Base-by-base conservation (phyloP, 2,797 vertebrate genomes). In the Hapalemur alaotrensis region DNA sequence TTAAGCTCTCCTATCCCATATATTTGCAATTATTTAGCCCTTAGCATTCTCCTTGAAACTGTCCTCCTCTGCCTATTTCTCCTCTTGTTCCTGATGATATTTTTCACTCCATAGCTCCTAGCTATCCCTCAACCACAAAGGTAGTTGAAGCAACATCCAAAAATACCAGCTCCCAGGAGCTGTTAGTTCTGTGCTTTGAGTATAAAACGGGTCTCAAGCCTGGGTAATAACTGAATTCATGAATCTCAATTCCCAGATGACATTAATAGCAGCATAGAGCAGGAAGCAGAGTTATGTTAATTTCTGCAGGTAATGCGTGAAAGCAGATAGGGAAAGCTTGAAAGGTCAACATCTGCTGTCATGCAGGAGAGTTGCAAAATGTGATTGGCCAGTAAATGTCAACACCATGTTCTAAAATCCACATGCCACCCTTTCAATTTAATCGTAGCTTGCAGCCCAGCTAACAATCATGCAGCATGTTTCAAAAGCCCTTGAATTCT, bases 321-420 rank as follows among this genome's bases (percentile, higher is more conserved):
- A 98, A 97, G 98, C 95, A 98, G 98, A 98, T 98, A 99, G 98
- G 94, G 97, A 98, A 98, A 98, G 97, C 98, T 98, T 96, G 98
- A 99, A 99, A 99, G 98, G 98, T 99, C 98, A 99, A 98, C 98
- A 99, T 99, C 98, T 99, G 98, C 98, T 98, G 98, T 98, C 98
- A 98, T 98, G 98, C 96, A 98, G 95, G 97, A 98, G 98, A 98
- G 97, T 70, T 98, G 96, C 98, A 98, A 98, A 98, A 98, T 98
- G 97, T 98, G 98, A 99, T 99, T 99, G 98, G 98, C 98, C 97
- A 95, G 98, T 98, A 99, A 99, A 99, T 99, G 98, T 99, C 98
- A 99, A 98, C 98, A 99, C 96, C 92, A 93, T 98, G 98, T 98
- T 98, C 96, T 97, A 98, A 99, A 98, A 98, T 98, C 98, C 98